Percentiles rank a stretch among this genome's conserved stretches.
These are phyloP conservation scores for Battus philenor DNA, from an alignment of 1,140 invertebrate species.

Conservation along the genomic window DNA sequence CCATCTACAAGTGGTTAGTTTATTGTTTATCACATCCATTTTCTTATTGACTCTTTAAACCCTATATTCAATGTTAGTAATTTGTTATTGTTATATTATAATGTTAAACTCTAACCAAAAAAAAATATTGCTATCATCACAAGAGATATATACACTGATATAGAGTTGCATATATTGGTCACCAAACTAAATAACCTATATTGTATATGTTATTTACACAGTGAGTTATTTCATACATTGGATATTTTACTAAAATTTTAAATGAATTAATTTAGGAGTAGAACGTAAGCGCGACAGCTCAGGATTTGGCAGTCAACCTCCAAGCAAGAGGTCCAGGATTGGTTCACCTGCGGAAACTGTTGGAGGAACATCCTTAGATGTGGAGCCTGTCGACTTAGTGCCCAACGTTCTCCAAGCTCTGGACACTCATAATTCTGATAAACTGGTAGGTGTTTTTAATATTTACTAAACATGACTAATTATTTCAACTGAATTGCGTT, in stretches of 20 bases:
- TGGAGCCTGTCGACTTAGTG: conserved; percentile 71
- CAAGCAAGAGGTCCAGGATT: conserved; percentile 63
- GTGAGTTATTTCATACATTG: too few species aligned
- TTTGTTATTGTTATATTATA: not conserved
- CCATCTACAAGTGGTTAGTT: conserved; percentile 63
- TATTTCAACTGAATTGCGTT: too few species aligned
- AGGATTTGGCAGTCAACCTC: conserved; percentile 54
- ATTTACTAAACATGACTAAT: too few species aligned
- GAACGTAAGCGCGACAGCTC: conserved; percentile 66
- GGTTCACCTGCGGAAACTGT: conserved; percentile 68
- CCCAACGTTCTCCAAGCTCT: conserved; percentile 64
- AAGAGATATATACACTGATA: too few species aligned
- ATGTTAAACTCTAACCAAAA: not conserved
- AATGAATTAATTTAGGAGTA: conserved; percentile 44
- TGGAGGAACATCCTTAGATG: conserved; percentile 58
- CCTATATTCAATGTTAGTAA: too few species aligned
- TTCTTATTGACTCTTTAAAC: too few species aligned
- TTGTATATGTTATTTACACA: too few species aligned
- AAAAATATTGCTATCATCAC: not conserved
- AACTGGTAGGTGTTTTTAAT: conserved; percentile 47
- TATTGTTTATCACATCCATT: too few species aligned
- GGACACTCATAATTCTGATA: conserved; percentile 70
- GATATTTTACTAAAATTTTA: too few species aligned
- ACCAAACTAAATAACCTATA: too few species aligned
- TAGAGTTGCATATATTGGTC: too few species aligned